Percentiles rank a stretch among this genome's conserved stretches.
These are phyloP conservation scores for Clinocottus analis DNA, from an alignment of 2,113 vertebrate species.

Conservation along the genomic window DNA sequence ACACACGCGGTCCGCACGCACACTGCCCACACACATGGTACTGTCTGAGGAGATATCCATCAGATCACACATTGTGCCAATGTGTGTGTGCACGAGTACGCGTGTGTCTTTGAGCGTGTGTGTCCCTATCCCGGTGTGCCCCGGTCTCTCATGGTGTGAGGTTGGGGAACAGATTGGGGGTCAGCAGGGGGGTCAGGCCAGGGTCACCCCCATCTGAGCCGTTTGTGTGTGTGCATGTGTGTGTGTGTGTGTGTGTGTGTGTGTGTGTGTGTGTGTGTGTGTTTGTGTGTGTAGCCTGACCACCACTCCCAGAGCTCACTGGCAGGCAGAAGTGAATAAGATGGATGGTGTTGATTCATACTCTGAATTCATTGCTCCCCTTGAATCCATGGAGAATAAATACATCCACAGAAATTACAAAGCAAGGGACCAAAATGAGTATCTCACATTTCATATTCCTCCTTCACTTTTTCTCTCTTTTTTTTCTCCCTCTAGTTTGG, in stretches of 20 bases:
- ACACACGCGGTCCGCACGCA: conserved; percentile 68
- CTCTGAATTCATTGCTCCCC: conserved; percentile 75
- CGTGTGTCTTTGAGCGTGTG: conserved; percentile 60
- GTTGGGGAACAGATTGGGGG: conserved; percentile 86
- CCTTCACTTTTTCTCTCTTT: conserved; percentile 47
- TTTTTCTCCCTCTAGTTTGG: conserved; percentile 45
- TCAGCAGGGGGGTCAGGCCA: conserved; percentile 84
- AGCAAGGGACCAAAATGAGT: conserved; percentile 76
- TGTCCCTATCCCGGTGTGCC: conserved; percentile 69
- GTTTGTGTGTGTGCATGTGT: conserved; percentile 41
- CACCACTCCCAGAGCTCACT: conserved; percentile 57
- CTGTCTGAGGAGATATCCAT: conserved; percentile 85
- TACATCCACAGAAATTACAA: conserved; percentile 78
- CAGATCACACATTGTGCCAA: conserved; percentile 73
- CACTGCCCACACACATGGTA: conserved; percentile 78
- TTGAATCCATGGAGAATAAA: conserved; percentile 78
- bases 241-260: conserved; percentile 43
- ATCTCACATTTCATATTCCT: conserved; percentile 77
- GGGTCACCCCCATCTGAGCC: conserved; percentile 84
- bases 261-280: conserved; percentile 36
- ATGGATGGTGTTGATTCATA: conserved; percentile 81
- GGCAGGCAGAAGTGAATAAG: conserved; percentile 76
- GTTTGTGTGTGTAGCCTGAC: conserved; percentile 62
- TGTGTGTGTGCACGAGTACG: conserved; percentile 25
- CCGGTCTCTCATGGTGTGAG: conserved; percentile 80